These are phyloP conservation scores for Cheirogaleus major DNA, from an alignment of 2,797 vertebrate species.

Conservation along the genomic window DNA sequence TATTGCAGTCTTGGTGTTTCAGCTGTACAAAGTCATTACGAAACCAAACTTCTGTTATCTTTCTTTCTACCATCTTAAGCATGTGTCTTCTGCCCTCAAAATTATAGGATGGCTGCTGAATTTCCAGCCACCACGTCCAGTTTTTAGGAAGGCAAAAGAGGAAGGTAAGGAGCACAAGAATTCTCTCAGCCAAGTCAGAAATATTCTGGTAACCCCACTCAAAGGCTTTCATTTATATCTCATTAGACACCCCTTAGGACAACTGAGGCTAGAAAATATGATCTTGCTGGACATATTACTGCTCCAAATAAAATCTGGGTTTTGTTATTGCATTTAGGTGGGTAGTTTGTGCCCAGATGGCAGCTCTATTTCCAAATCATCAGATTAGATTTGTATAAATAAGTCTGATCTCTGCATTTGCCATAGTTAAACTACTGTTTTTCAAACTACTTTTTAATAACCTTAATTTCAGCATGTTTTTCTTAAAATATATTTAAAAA, in stretches of 20 bases:
- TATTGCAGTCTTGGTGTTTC: neutral
- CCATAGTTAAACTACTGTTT: neutral
- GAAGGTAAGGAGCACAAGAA: neutral
- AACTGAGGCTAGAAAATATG: neutral
- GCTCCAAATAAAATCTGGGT: neutral
- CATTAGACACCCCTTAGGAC: neutral
- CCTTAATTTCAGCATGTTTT: neutral
- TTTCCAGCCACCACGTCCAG: neutral
- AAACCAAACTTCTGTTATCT: neutral
- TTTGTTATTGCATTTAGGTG: neutral
- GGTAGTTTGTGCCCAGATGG: neutral
- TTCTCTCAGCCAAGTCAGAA: neutral
- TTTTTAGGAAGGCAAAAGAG: neutral
- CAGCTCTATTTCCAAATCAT: neutral
- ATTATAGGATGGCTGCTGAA: neutral
- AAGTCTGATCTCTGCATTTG: neutral
- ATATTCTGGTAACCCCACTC: neutral
- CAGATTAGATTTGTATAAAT: neutral
- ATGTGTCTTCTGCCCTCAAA: neutral
- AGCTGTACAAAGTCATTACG: neutral
- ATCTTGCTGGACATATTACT: neutral
- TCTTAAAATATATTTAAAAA: neutral
- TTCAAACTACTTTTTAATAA: neutral
- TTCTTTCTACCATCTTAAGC: neutral
- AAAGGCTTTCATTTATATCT: neutral